These are phyloP conservation scores for Tenualosa thibaudeaui DNA, from an alignment of 2,797 vertebrate species.

Conservation along the genomic window DNA sequence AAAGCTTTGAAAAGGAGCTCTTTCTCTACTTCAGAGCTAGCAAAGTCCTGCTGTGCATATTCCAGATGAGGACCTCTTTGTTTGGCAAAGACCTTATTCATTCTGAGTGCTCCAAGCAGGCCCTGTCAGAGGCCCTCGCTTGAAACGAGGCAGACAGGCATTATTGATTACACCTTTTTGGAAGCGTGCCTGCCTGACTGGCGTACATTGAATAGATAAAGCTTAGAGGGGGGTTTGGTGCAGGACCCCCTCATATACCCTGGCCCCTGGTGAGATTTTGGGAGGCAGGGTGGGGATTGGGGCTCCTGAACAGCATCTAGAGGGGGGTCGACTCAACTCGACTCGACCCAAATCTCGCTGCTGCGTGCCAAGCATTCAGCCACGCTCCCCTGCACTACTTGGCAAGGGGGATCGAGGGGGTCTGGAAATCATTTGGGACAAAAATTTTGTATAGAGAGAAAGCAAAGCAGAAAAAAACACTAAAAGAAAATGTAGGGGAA, in stretches of 20 bases:
- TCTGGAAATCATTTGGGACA: constrained; percentile 55
- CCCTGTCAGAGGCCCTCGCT: not conserved
- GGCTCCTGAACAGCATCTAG: not conserved
- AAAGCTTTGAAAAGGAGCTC: not conserved
- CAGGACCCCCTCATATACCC: not conserved
- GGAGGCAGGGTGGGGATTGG: not conserved
- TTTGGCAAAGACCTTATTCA: not conserved
- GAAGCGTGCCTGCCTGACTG: not conserved
- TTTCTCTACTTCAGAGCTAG: not conserved
- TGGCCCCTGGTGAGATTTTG: not conserved
- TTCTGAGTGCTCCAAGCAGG: not conserved
- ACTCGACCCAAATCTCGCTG: constrained; percentile 32
- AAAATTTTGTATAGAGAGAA: constrained; percentile 37
- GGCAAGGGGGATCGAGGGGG: constrained; percentile 14
- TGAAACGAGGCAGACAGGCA: not conserved
- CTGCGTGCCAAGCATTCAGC: constrained; percentile 30
- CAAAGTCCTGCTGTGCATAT: not conserved
- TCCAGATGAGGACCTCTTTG: not conserved
- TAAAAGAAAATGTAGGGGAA: constrained; percentile 24
- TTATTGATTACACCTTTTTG: not conserved
- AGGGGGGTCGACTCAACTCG: not conserved
- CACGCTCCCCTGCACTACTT: constrained; percentile 24
- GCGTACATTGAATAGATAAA: not conserved
- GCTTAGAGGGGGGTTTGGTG: not conserved
- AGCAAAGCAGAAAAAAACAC: constrained; percentile 27